phyloP scores from a whole-genome alignment of 30 jellyfish, hydroid and myxozoan genomes.

The Hydra vulgaris region DNA sequence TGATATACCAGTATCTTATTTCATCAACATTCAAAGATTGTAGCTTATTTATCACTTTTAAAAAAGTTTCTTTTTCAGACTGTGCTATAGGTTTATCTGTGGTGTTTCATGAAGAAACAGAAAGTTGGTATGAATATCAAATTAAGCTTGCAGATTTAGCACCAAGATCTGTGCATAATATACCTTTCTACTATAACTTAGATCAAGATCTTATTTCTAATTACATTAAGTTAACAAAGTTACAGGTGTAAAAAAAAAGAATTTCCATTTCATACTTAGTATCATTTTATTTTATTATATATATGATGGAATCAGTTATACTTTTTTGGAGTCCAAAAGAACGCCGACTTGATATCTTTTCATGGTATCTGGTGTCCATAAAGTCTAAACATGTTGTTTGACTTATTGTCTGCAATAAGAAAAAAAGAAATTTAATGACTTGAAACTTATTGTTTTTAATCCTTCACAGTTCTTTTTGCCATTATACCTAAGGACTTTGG shows the following conservation, averaged over 20 bases:
- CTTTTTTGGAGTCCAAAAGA: too few species aligned
- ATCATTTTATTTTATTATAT: too few species aligned
- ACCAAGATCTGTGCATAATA: constrained; percentile 35
- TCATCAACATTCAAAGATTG: constrained; percentile 84
- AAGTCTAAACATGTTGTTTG: too few species aligned
- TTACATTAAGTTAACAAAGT: constrained; percentile 1
- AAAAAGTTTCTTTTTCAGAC: not conserved
- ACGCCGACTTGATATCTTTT: too few species aligned
- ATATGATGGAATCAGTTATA: too few species aligned
- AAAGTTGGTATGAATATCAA: constrained; percentile 19
- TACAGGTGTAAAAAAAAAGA: not conserved
- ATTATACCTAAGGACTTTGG: too few species aligned
- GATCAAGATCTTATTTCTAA: constrained; percentile 30
- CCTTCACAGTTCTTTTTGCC: too few species aligned
- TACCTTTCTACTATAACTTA: constrained; percentile 32
- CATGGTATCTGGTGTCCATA: too few species aligned
- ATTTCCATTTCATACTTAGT: too few species aligned
- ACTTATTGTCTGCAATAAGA: too few species aligned
- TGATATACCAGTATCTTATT: constrained; percentile 38
- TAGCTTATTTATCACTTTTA: constrained; percentile 64
- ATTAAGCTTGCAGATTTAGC: constrained; percentile 65
- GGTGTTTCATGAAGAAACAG: constrained; percentile 1
- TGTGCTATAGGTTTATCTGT: not conserved
- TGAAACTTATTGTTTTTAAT: too few species aligned
- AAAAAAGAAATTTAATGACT: too few species aligned